phyloP scores from a whole-genome alignment of 2,888 invertebrate species.

The Chironomus tentans region DNA sequence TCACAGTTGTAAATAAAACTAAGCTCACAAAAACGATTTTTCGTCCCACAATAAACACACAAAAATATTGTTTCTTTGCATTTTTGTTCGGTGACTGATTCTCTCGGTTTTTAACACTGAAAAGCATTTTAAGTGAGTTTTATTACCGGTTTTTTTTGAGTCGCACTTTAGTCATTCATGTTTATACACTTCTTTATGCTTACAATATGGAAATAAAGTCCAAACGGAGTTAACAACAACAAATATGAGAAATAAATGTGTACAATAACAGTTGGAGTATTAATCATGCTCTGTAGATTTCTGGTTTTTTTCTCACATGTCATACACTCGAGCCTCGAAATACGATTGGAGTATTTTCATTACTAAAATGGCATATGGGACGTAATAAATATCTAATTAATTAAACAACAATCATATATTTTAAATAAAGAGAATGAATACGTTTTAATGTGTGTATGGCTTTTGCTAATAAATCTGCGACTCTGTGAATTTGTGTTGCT shows the following conservation, averaged over 20 bases:
- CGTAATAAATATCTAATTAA: slow-evolving; percentile 9
- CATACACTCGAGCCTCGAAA: background rate
- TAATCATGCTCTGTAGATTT: slow-evolving; percentile 14
- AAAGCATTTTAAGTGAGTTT: background rate
- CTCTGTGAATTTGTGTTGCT: no score
- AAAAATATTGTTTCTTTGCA: background rate
- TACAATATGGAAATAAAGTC: background rate
- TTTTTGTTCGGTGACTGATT: background rate
- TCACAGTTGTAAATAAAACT: background rate
- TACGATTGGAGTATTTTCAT: background rate
- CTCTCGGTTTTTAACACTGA: background rate
- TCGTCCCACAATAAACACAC: background rate
- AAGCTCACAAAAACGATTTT: background rate
- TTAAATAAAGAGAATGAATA: background rate
- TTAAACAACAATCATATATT: background rate
- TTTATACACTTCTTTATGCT: background rate
- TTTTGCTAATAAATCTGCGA: no score
- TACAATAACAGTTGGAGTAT: slow-evolving; percentile 6
- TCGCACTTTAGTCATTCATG: slow-evolving; percentile 6
- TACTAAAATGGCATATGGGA: background rate
- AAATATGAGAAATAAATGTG: background rate
- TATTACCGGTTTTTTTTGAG: slow-evolving; percentile 1
- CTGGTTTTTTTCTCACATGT: slow-evolving; percentile 11
- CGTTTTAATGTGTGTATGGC: background rate
- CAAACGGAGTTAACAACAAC: background rate